phyloP scores from a whole-genome alignment of 2,113 vertebrate genomes.

The Odocoileus virginianus region DNA sequence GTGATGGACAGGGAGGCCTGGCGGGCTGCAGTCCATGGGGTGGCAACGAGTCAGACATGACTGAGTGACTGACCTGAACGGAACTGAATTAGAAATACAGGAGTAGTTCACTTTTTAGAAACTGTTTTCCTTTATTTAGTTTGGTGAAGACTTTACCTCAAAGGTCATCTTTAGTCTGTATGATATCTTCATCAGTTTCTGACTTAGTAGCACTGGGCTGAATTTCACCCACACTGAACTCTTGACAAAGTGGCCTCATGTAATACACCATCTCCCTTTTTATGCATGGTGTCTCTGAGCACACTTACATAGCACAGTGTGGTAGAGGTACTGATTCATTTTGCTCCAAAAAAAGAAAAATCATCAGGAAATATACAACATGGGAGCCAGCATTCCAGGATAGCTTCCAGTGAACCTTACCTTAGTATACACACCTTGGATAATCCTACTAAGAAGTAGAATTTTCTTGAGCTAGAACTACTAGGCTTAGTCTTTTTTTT shows the following conservation, averaged over 20 bases:
- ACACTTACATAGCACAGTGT: neutral
- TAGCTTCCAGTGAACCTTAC: neutral
- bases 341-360: neutral
- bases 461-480: neutral
- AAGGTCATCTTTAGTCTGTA: neutral
- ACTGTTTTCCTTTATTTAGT: neutral
- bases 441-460: neutral
- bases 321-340: neutral
- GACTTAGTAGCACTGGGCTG: neutral
- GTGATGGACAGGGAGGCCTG: neutral
- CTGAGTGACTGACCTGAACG: neutral
- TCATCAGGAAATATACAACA: neutral
- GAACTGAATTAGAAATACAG: neutral
- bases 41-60: neutral
- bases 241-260: rapidly evolving
- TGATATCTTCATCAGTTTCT: neutral
- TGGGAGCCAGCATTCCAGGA: neutral
- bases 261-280: neutral
- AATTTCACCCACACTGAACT: neutral
- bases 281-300: neutral
- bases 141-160: neutral
- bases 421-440: neutral
- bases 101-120: neutral
- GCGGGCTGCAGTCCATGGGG: neutral
- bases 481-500: neutral